Percentiles rank a stretch among this genome's conserved stretches.
These are phyloP conservation scores for Eremophila alpestris DNA, from an alignment of 2,797 vertebrate genomes.

Conservation along the genomic window DNA sequence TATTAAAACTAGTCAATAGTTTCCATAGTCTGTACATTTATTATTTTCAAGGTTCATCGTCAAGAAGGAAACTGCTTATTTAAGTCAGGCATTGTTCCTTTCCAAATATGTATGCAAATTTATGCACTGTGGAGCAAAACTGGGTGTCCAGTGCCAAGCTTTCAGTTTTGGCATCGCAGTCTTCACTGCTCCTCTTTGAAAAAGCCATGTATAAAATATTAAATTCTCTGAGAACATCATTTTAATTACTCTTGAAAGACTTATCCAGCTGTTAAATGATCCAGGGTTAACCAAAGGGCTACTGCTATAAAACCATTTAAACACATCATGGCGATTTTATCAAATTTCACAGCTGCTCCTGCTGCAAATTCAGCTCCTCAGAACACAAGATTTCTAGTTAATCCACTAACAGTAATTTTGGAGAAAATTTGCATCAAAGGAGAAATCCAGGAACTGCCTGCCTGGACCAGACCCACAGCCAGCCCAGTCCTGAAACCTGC, in stretches of 20 bases:
- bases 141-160: slow-evolving; percentile 10
- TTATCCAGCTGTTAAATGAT: slow-evolving; percentile 36
- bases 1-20: background rate
- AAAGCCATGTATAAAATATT: slow-evolving; percentile 36
- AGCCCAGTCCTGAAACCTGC: background rate
- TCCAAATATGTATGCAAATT: slow-evolving; percentile 47
- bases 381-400: slow-evolving; percentile 45
- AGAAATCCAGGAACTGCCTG: background rate
- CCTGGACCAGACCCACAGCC: background rate
- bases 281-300: slow-evolving; percentile 7
- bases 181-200: slow-evolving; percentile 22
- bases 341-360: slow-evolving; percentile 63
- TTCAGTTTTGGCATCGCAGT: slow-evolving; percentile 29
- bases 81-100: slow-evolving; percentile 21
- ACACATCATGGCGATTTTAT: slow-evolving; percentile 47
- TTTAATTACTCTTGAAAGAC: slow-evolving; percentile 60
- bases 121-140: slow-evolving; percentile 3
- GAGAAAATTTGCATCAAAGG: slow-evolving; percentile 30
- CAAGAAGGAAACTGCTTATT: background rate
- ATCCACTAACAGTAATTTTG: slow-evolving; percentile 26
- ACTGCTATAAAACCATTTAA: slow-evolving; percentile 32
- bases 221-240: slow-evolving; percentile 35
- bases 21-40: background rate
- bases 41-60: background rate
- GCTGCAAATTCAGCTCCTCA: slow-evolving; percentile 40